A percentile compares a stretch with the other conserved stretches of the same genome.
phyloP scores from a whole-genome alignment of 2,797 vertebrate genomes.

The Decapterus maruadsi region DNA sequence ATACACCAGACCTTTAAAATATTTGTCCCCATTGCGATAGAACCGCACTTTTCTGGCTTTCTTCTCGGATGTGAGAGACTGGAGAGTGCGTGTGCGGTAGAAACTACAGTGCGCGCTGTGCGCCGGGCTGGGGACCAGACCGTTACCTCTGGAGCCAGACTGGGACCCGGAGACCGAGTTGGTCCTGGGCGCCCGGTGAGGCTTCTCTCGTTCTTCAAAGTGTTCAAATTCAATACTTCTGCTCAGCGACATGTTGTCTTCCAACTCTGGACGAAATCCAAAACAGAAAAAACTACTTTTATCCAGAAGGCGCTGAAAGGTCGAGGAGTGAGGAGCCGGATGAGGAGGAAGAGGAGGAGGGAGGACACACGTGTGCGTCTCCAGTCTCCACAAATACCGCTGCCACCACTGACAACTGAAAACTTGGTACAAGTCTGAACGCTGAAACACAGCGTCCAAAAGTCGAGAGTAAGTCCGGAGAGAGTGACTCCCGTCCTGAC shows the following conservation, averaged over 20 bases:
- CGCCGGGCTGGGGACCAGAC: slow-evolving; percentile 93
- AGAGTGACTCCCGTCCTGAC: not conserved
- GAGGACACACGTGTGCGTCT: slow-evolving; percentile 55
- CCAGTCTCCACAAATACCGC: slow-evolving; percentile 4
- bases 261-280: not conserved
- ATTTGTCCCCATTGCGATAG: slow-evolving; percentile 97
- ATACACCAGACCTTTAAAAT: slow-evolving; percentile 96
- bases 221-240: slow-evolving; percentile 95
- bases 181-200: slow-evolving; percentile 82
- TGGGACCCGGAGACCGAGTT: slow-evolving; percentile 83
- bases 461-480: slow-evolving; percentile 5
- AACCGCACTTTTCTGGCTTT: slow-evolving; percentile 96
- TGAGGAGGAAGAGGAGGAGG: too few relatives aligned
- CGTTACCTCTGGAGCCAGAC: slow-evolving; percentile 88
- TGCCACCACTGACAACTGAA: not conserved
- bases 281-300: slow-evolving; percentile 31
- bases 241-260: slow-evolving; percentile 80
- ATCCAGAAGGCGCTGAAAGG: slow-evolving; percentile 4
- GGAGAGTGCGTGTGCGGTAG: slow-evolving; percentile 96
- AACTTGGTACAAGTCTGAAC: slow-evolving; percentile 2
- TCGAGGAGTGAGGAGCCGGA: slow-evolving; percentile 7
- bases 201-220: slow-evolving; percentile 95
- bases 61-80: slow-evolving; percentile 96
- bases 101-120: slow-evolving; percentile 99
- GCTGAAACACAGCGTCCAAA: not conserved